Evolutionary conservation across 1,140 invertebrate genomes (phyloP), one percentile per base, ranked within the genome.

Genomic region (Goniozus legneri): DNA sequence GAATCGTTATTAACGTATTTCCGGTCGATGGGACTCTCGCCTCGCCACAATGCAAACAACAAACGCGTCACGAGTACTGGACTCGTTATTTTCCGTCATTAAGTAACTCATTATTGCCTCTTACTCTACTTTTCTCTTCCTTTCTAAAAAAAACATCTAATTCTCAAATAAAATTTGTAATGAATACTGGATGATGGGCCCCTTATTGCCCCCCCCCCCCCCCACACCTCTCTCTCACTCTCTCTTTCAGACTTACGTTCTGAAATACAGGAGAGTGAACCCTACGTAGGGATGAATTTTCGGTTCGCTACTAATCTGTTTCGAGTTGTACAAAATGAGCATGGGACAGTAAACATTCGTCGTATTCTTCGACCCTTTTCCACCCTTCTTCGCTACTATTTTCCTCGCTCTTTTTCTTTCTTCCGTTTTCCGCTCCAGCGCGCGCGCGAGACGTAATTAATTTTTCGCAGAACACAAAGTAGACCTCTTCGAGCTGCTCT

Each of bases 271-370:
- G n/a, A 18, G 22, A 22, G 40, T 32, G 46, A 54, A 56, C 55
- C 57, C 47, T 61, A 56, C 47, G 46, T 38, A 21, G 38, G 44
- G 50, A 59, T 38, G 15, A 60, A 62, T 47, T 60, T n/a, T 65
- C 50, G 47, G 46, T 40, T 56, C 49, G 50, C 50, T 60, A 69
- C 64, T 67, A 65, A 69, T 67, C 58, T 61, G 50, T 37, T 58
- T 58, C 50, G 52, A 46, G 56, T 59, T n/a, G n/a, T n/a, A n/a
- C n/a, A n/a, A n/a, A n/a, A n/a, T n/a, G 39, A 52, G 45, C 49
- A 49, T 42, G 44, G 47, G 56, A 58, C 51, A 54, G 49, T 60
- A 60, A 64, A 58, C 56, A 67, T 50, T 63, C 54, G 58, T 44
- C 32, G 38, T 45, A 36, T 61, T 58, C 44, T 51, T 54, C 50